Evolutionary conservation across 2,888 invertebrate species (phyloP), one percentile per base, ranked within the genome.

Genomic region (Eupithecia pulchellata): DNA sequence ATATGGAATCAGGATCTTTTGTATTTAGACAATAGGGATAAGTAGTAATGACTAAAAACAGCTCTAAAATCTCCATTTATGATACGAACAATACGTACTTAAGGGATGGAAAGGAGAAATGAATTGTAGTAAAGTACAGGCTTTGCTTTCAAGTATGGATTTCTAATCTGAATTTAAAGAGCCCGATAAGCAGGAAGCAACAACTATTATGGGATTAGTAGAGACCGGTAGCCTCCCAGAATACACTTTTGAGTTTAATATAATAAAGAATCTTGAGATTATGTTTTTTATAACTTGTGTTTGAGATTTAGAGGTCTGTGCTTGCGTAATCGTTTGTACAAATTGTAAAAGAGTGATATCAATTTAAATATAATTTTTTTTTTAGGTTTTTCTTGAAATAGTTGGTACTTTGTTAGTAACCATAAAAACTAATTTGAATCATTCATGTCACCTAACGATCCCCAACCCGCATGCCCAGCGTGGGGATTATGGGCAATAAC

Each of bases 41-140:
- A 74, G 39, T 42, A 30, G 1, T 77, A 75, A 73, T 75, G 73
- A 74, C 73, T 69, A 70, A 65, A 74, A 73, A 77, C 74, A 77
- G 62, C 29, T 62, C 27, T 11, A 13, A 34, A 30, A 20, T 34
- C 20, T 34, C 25, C 9, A 2, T 61, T 34, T 36, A 20, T 17
- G 17, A 29, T 29, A 29, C 8, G 11, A 60, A 52, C 52, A 52
- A 30, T 60, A 60, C 58, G 58, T 60, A 32, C 58, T 60, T 60
- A 60, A 6, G 29, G 27, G 14, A 30, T 29, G 58, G 32, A 60
- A 60, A n/a, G 9, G 14, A 32, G 30, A 60, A 32, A 60, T 29
- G 29, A 60, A 61, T 20, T 61, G 14, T 61, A 29, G 29, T 29
- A 57, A 20, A 60, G 39, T 39, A 62, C 39, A 20, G 62, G 55